Percentiles rank a stretch among this genome's conserved stretches.
These are phyloP conservation scores for Limosa lapponica DNA, from an alignment of 2,797 vertebrate species.

Conservation along the genomic window DNA sequence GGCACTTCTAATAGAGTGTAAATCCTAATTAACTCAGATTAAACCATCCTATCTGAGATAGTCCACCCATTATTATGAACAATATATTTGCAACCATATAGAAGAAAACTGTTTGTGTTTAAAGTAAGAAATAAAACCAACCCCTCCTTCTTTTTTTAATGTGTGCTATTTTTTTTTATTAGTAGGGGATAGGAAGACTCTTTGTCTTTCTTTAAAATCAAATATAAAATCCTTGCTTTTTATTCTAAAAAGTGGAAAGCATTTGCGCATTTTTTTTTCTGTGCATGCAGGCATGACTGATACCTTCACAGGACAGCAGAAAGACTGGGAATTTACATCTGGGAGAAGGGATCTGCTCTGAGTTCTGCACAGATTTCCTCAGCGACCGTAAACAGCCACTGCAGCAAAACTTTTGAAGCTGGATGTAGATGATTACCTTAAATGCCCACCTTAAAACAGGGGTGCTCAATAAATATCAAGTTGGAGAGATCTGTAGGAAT, in stretches of 20 bases:
- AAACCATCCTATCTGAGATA: neutral
- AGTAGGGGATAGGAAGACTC: neutral
- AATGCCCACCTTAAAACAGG: neutral
- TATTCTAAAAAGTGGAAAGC: neutral
- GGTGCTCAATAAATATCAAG: neutral
- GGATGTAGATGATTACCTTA: neutral
- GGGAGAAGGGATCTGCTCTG: neutral
- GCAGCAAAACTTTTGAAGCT: neutral
- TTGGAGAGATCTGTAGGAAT: neutral
- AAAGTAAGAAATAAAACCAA: neutral
- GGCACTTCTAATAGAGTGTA: conserved; percentile 43
- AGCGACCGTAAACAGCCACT: neutral
- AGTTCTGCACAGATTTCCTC: neutral
- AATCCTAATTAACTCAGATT: conserved; percentile 51
- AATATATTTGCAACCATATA: conserved; percentile 7
- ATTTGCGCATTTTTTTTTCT: neutral
- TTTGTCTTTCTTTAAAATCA: neutral
- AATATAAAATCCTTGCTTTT: neutral
- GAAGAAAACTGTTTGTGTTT: neutral
- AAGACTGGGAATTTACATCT: neutral
- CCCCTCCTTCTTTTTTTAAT: neutral
- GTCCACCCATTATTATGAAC: neutral
- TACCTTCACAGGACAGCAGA: neutral
- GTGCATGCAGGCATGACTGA: neutral
- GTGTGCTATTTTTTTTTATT: neutral